Percentiles rank a stretch among this genome's conserved stretches.
Conservation (phyloP, 1,140 invertebrate species). For the Polypedilum pembai region DNA sequence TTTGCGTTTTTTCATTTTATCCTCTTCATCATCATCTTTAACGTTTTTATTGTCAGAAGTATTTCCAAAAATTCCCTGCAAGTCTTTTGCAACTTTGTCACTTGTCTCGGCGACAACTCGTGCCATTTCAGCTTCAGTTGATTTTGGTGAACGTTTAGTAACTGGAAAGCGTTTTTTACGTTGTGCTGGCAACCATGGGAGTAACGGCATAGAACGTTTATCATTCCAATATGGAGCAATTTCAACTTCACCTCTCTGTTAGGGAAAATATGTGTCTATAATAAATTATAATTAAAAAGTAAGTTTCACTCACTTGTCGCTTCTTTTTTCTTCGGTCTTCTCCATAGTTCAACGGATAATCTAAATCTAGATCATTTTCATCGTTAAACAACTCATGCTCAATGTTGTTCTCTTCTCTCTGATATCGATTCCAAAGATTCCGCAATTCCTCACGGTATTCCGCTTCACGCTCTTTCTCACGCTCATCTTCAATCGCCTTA, state of each 20-base stretch:
- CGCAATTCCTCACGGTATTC: conserved; percentile 50
- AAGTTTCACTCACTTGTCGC: conserved; percentile 49
- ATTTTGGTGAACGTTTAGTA: conserved; percentile 48
- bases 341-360: conserved; percentile 42
- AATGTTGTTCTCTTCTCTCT: conserved; percentile 43
- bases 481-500: conserved; percentile 46
- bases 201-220: conserved; percentile 40
- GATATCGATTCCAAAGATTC: conserved; percentile 54
- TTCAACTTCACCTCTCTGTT: conserved; percentile 35
- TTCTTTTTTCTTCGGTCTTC: conserved; percentile 49
- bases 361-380: conserved; percentile 44
- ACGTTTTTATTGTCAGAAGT: conserved; percentile 36
- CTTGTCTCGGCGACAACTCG: conserved; percentile 32
- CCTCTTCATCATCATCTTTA: conserved; percentile 35
- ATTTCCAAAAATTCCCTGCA: conserved; percentile 46
- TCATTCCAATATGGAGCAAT: conserved; percentile 10
- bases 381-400: conserved; percentile 42
- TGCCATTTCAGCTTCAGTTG: conserved; percentile 29
- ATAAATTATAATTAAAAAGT: conserved; percentile 43
- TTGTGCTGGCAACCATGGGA: conserved; percentile 42
- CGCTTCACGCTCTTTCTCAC: conserved; percentile 43
- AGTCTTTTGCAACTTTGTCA: conserved; percentile 41
- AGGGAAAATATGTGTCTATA: conserved; percentile 44
- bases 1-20: conserved; percentile 40
- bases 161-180: conserved; percentile 54